Percentiles rank a stretch among this genome's conserved stretches.
Evolutionary conservation across 2,888 invertebrate genomes (phyloP).

Genomic region (Archaeoteleia sp.): DNA sequence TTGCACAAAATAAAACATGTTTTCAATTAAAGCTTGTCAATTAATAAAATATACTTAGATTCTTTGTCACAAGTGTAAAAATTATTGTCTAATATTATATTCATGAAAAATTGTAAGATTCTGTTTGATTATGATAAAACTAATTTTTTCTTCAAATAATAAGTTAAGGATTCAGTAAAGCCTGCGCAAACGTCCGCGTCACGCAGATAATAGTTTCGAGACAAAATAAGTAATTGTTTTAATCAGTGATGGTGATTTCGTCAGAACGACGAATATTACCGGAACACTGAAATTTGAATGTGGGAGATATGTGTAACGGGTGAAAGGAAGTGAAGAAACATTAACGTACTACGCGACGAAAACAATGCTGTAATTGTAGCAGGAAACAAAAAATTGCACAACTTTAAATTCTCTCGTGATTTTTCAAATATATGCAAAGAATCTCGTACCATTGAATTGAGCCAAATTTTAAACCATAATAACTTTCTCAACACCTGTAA

Average conservation of each 20-base stretch:
- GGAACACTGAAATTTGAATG: conserved; percentile 47
- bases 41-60: no score
- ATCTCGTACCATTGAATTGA: neutral
- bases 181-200: neutral
- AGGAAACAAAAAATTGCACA: conserved; percentile 34
- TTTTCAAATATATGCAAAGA: conserved; percentile 27
- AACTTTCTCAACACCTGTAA: no score
- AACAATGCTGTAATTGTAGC: conserved; percentile 51
- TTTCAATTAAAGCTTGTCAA: no score
- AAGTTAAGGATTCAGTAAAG: no score
- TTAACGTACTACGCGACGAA: conserved; percentile 36
- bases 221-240: conserved; percentile 39
- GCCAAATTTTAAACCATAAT: neutral
- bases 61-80: no score
- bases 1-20: no score
- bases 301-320: conserved; percentile 46
- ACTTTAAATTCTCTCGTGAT: conserved; percentile 21
- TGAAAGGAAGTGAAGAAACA: conserved; percentile 49
- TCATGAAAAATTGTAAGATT: no score
- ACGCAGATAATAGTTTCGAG: neutral
- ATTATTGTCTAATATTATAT: no score
- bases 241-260: conserved; percentile 41
- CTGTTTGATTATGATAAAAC: no score
- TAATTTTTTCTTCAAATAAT: no score
- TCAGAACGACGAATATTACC: conserved; percentile 31